Conservation (phyloP, 2,113 vertebrate genomes). For the Lophius piscatorius region DNA sequence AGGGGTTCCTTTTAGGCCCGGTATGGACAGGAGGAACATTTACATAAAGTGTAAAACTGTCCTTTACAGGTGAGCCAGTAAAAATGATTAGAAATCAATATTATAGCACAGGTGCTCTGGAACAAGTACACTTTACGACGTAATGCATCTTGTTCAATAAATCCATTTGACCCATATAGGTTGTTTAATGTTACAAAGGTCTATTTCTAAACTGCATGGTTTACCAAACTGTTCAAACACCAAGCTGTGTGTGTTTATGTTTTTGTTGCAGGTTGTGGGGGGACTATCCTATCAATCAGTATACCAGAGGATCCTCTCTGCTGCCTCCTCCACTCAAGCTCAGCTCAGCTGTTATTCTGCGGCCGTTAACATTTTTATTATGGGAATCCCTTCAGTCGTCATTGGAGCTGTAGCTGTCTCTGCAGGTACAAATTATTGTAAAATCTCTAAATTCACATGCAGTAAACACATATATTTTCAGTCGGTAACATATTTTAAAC, state of each 20-base stretch:
- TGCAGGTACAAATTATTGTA: too few species aligned
- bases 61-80: neutral
- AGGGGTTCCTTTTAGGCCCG: neutral
- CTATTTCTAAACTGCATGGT: neutral
- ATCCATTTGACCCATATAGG: neutral
- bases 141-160: neutral
- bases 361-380: slow-evolving; percentile 60
- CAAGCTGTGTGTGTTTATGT: neutral
- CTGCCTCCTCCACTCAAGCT: slow-evolving; percentile 69
- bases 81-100: neutral
- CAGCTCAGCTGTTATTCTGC: slow-evolving; percentile 76
- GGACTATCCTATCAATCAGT: slow-evolving; percentile 81
- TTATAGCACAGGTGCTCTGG: neutral
- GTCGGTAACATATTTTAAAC: too few species aligned
- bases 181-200: neutral
- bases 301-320: slow-evolving; percentile 82
- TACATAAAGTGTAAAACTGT: neutral
- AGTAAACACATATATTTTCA: too few species aligned
- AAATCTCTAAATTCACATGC: too few species aligned
- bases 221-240: neutral
- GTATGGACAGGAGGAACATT: neutral
- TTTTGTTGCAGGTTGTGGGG: slow-evolving; percentile 70
- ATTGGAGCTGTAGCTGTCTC: slow-evolving; percentile 79
- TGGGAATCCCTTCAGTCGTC: slow-evolving; percentile 80
- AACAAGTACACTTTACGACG: neutral